These are phyloP conservation scores for Lamprotornis superbus DNA, from an alignment of 2,113 vertebrate species.

Conservation along the genomic window DNA sequence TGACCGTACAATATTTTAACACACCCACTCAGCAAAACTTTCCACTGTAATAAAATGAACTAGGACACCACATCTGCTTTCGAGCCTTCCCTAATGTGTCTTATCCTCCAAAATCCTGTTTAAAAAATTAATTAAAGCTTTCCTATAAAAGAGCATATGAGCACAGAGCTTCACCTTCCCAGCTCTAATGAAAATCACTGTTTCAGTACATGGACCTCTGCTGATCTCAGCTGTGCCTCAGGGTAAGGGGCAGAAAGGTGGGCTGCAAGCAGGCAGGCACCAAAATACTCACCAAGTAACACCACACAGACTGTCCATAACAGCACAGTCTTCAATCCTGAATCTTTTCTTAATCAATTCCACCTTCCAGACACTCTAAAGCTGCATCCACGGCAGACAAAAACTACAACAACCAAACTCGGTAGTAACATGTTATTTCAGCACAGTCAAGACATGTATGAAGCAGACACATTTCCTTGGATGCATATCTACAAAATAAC, in stretches of 20 bases:
- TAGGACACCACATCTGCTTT: neutral
- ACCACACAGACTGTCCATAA: neutral
- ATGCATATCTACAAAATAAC: neutral
- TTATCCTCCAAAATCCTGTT: neutral
- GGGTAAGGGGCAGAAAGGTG: neutral
- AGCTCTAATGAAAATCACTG: neutral
- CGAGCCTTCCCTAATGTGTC: neutral
- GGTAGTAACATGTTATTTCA: neutral
- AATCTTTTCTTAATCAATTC: neutral
- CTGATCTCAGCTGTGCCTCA: neutral
- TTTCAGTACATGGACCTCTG: neutral
- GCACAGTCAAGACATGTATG: accelerated
- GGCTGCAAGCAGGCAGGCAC: neutral
- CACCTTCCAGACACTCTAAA: neutral
- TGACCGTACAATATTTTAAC: neutral
- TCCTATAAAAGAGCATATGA: neutral
- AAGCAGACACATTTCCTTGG: neutral
- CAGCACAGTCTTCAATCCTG: neutral
- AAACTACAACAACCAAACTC: neutral
- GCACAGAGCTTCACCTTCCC: neutral
- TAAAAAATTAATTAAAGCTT: neutral
- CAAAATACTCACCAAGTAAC: neutral
- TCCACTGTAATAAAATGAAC: neutral
- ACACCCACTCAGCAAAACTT: neutral
- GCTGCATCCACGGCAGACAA: neutral